Evolutionary conservation across 2,113 vertebrate species (phyloP), one percentile per base, ranked within the genome.

Genomic region (Turdus rufiventris): DNA sequence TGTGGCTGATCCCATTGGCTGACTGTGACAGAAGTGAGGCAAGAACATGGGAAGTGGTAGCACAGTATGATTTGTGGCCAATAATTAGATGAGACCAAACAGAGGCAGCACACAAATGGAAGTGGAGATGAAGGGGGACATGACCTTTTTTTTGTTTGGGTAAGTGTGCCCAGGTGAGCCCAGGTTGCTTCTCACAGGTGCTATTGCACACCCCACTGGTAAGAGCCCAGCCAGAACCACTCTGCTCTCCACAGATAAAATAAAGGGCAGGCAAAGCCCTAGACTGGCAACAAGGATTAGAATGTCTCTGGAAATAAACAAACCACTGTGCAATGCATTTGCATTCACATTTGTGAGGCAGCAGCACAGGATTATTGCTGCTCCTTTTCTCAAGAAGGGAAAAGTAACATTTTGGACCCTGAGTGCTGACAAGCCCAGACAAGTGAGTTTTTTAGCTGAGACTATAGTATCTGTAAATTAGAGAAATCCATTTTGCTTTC

Each of bases 361-460:
- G 48, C 7, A 8, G 33, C 8, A 3, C 1, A 4, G 51, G 45
- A 45, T 67, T 60, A 50, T 15, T 8, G 13, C 42, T 31, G 20
- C 7, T 61, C 23, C 38, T 78, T 70, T 31, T 91, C 28, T 61
- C 40, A 12, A 26, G n/a, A 48, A 76, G 13, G 25, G 25, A 65
- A 68, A 63, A 77, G 47, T 21, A 38, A 38, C 11, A 3, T 68
- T 81, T 78, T 38, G 36, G 18, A 61, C 14, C 8, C n/a, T 0
- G 0, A 2, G 1, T 10, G 14, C n/a, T 85, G 72, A 81, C 65
- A 43, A 78, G 65, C 0, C 0, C 47, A 56, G 63, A 18, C 20
- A 74, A 86, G 61, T 20, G 51, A 79, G 26, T 36, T 82, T 72
- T 29, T 68, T n/a, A 53, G 21, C 48, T 62, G 38, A 50, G n/a